Conservation (phyloP, 2,113 vertebrate species). For the Choloepus hoffmanni region DNA sequence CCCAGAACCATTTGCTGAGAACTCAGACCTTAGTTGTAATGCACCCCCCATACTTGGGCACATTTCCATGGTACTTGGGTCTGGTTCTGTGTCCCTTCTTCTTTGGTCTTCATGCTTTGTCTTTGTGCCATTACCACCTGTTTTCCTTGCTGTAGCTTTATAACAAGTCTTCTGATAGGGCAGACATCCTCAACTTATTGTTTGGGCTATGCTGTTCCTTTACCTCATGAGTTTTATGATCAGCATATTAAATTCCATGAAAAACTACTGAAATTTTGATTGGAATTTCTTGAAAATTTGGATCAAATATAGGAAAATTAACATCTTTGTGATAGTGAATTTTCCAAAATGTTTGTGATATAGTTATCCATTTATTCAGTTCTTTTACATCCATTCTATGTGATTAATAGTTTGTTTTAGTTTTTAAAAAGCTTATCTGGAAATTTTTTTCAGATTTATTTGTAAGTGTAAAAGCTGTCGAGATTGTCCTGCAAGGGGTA, state of each 20-base stretch:
- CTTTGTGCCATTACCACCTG: rapidly evolving
- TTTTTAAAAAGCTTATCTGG: background rate
- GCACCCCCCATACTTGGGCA: too few relatives aligned
- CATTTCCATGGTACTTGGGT: background rate
- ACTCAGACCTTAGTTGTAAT: rapidly evolving
- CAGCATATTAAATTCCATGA: background rate
- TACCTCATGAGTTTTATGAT: background rate
- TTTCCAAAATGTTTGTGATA: background rate
- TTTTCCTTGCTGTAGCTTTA: background rate
- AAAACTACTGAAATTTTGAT: background rate
- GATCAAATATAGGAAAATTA: background rate
- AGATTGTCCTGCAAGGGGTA: background rate
- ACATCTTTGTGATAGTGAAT: background rate
- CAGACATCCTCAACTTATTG: background rate
- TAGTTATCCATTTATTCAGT: background rate
- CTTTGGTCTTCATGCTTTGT: background rate
- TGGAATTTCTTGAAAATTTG: background rate
- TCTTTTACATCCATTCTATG: background rate
- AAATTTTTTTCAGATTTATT: background rate
- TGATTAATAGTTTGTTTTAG: background rate
- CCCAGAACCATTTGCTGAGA: background rate
- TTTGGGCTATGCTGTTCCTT: background rate
- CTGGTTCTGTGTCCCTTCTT: too few relatives aligned
- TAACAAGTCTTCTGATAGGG: background rate
- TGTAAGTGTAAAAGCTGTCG: background rate